Percentiles rank a stretch among this genome's conserved stretches.
These are phyloP conservation scores for Drosophila prosaltans DNA, from an alignment of 1,140 invertebrate genomes.

Conservation along the genomic window DNA sequence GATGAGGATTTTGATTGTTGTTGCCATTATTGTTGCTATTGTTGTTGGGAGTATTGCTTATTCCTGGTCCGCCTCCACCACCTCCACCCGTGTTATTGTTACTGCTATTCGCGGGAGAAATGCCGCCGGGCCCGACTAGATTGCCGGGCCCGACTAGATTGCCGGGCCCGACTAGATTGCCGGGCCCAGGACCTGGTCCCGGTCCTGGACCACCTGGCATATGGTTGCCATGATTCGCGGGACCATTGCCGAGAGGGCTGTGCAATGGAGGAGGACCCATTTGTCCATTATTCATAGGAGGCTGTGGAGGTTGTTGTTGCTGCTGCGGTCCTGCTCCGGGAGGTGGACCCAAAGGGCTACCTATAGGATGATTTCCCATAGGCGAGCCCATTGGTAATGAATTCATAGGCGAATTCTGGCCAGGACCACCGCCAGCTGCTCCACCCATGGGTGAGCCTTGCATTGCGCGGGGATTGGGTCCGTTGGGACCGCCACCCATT, in stretches of 20 bases:
- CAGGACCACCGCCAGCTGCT: constrained; percentile 83
- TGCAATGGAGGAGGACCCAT: constrained; percentile 80
- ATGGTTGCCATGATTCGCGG: constrained; percentile 67
- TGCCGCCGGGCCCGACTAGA: constrained; percentile 64
- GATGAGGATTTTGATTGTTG: constrained; percentile 79
- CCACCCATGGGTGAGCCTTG: constrained; percentile 85
- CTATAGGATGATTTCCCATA: constrained; percentile 88
- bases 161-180: constrained; percentile 61
- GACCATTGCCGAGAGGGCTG: constrained; percentile 80
- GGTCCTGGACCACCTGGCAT: constrained; percentile 74
- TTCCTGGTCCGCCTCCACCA: constrained; percentile 18
- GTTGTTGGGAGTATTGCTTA: constrained; percentile 37
- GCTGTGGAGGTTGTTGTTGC: constrained; percentile 74
- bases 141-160: constrained; percentile 63
- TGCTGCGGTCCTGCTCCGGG: constrained; percentile 83
- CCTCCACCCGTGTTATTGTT: constrained; percentile 33
- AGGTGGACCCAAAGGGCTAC: constrained; percentile 87
- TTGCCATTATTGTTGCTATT: constrained; percentile 68
- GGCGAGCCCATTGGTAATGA: constrained; percentile 89
- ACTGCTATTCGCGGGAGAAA: constrained; percentile 61
- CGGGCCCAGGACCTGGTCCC: constrained; percentile 67
- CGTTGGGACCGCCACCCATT: constrained; percentile 85
- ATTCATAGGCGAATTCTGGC: constrained; percentile 86
- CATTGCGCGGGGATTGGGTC: constrained; percentile 85
- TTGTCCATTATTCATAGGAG: constrained; percentile 82